A percentile compares a stretch with the other conserved stretches of the same genome.
Conservation (phyloP, 1,140 invertebrate genomes). For the Mactra quadrangularis region DNA sequence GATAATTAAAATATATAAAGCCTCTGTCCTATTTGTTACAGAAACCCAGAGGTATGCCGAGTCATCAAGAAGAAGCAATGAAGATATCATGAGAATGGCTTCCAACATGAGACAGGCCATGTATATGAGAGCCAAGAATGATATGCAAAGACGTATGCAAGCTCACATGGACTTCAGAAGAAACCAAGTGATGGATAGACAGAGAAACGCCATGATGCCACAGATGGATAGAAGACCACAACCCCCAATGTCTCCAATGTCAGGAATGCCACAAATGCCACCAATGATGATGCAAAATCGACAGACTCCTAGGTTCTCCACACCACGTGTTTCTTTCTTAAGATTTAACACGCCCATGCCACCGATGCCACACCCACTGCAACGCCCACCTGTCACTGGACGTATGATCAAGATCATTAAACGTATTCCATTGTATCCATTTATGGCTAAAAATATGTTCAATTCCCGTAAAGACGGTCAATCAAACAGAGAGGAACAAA, state of each 20-base stretch:
- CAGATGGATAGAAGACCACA: not conserved
- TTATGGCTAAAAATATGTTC: conserved; percentile 16
- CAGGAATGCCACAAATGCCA: not conserved
- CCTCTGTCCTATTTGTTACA: too few species aligned
- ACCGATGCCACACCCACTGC: conserved; percentile 41
- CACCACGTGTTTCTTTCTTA: not conserved
- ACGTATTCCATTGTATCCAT: conserved; percentile 10
- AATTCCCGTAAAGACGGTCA: not conserved
- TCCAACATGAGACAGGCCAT: conserved; percentile 44
- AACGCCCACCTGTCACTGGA: conserved; percentile 34
- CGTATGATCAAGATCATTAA: conserved; percentile 33
- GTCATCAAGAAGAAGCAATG: not conserved
- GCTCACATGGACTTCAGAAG: not conserved
- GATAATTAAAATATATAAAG: too few species aligned
- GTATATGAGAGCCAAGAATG: conserved; percentile 26
- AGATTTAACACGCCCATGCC: conserved; percentile 16
- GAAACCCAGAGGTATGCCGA: too few species aligned
- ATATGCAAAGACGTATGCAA: conserved; percentile 51
- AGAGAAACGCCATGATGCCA: not conserved
- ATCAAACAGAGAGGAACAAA: not conserved
- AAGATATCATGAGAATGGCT: conserved; percentile 34
- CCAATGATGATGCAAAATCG: conserved; percentile 18
- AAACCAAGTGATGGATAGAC: not conserved
- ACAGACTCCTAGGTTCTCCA: not conserved
- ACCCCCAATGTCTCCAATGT: conserved; percentile 22